Evolutionary conservation across 2,888 invertebrate species (phyloP).

Genomic region (Eristalinus aeneus): DNA sequence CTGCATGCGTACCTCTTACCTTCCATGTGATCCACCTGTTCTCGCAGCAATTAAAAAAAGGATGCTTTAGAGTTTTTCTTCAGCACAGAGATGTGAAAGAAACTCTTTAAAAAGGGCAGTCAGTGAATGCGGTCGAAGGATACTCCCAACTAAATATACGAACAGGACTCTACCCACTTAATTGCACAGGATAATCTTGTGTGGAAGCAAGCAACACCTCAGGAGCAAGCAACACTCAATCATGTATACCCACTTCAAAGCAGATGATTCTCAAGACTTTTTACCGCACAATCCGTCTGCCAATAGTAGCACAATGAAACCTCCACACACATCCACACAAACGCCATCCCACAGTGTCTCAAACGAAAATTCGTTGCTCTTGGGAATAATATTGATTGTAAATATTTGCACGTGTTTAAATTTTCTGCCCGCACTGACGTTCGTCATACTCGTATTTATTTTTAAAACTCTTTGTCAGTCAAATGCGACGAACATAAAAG

Average conservation of each 20-base stretch:
- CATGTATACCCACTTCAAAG: neutral
- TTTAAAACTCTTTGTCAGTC: neutral
- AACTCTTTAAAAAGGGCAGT: neutral
- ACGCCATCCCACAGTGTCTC: neutral
- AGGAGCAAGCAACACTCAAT: neutral
- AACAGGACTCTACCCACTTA: no score
- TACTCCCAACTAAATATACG: neutral
- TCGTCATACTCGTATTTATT: neutral
- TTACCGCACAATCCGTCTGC: neutral
- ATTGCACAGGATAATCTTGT: neutral
- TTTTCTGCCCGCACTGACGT: neutral
- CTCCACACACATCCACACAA: neutral
- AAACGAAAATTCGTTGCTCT: neutral
- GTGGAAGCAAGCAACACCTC: neutral
- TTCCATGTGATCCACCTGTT: neutral
- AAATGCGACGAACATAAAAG: neutral
- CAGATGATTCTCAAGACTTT: neutral
- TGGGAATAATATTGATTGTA: neutral
- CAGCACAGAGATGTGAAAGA: no score
- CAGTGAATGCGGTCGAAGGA: neutral
- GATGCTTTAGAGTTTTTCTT: neutral
- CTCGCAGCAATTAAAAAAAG: neutral
- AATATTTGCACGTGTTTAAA: conserved; percentile 1
- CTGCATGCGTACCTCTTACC: neutral
- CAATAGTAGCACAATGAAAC: neutral